phyloP scores from a whole-genome alignment of 92 coral and sea anemone genomes.

The Galaxea fascicularis region DNA sequence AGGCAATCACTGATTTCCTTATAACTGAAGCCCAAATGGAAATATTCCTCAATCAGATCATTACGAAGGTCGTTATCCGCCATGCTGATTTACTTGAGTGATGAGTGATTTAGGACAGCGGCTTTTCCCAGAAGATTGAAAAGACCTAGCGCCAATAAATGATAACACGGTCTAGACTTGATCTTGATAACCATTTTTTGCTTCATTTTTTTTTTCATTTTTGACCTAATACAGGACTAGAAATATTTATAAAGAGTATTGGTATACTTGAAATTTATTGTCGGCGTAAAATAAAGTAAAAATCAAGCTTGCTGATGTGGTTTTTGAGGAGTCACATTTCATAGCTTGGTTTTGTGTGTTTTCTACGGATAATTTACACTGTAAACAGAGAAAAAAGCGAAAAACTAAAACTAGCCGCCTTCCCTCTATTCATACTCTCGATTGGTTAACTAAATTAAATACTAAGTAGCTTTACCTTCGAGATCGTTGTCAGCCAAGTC shows the following conservation, averaged over 20 bases:
- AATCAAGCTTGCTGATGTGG: slow-evolving; percentile 36
- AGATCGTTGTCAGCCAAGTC: slow-evolving; percentile 34
- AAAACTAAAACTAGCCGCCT: slow-evolving; percentile 41
- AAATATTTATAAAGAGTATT: slow-evolving; percentile 8
- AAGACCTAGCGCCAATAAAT: slow-evolving; percentile 35
- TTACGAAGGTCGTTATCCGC: slow-evolving; percentile 56
- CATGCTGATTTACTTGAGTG: slow-evolving; percentile 38
- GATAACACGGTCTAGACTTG: not conserved
- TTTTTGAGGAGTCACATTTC: not conserved
- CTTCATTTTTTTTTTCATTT: too few species aligned
- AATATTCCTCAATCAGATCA: slow-evolving; percentile 56
- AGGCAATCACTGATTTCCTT: slow-evolving; percentile 64
- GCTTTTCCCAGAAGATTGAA: slow-evolving; percentile 37
- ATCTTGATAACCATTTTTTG: slow-evolving; percentile 1
- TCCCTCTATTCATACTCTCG: slow-evolving; percentile 35
- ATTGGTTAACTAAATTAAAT: slow-evolving; percentile 11
- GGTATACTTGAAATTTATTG: slow-evolving; percentile 13
- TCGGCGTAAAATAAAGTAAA: slow-evolving; percentile 23
- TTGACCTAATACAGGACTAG: slow-evolving; percentile 13
- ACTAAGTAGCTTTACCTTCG: slow-evolving; percentile 34
- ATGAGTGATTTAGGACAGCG: slow-evolving; percentile 30
- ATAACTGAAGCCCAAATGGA: slow-evolving; percentile 59
- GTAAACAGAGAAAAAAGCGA: slow-evolving; percentile 43
- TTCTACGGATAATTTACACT: slow-evolving; percentile 23
- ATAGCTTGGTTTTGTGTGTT: slow-evolving; percentile 34